Evolutionary conservation across 2,797 vertebrate genomes (phyloP).

Genomic region (Remorina albescens): DNA sequence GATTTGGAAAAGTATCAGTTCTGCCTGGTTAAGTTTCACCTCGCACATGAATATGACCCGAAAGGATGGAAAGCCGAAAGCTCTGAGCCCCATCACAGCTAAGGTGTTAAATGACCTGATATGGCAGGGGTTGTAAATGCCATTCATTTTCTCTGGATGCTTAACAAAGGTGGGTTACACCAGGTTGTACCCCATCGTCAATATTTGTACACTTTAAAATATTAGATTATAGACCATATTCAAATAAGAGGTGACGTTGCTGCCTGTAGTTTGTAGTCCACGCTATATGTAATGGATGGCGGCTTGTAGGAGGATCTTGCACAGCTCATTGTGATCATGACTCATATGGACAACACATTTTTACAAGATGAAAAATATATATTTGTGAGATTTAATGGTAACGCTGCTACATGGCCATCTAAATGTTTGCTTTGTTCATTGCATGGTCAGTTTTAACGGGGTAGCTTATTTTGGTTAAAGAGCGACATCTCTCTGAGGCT

Average conservation of each 20-base stretch:
- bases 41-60: conserved; percentile 28
- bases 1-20: conserved; percentile 37
- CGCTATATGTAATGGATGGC: neutral
- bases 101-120: conserved; percentile 40
- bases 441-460: too few species aligned
- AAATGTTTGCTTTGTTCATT: neutral
- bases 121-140: conserved; percentile 8
- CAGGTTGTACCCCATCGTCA: neutral
- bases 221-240: neutral
- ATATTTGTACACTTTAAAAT: neutral
- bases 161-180: neutral
- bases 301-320: neutral
- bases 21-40: conserved; percentile 49
- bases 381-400: too few species aligned
- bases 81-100: conserved; percentile 11
- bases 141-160: neutral
- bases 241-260: too few species aligned
- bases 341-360: neutral
- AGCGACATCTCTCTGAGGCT: too few species aligned
- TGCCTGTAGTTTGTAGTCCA: neutral
- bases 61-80: conserved; percentile 32
- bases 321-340: neutral
- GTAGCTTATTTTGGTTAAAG: too few species aligned
- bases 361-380: too few species aligned
- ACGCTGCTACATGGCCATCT: neutral